phyloP scores from a whole-genome alignment of 2,797 vertebrate species.

The Clarias laeviceps region DNA sequence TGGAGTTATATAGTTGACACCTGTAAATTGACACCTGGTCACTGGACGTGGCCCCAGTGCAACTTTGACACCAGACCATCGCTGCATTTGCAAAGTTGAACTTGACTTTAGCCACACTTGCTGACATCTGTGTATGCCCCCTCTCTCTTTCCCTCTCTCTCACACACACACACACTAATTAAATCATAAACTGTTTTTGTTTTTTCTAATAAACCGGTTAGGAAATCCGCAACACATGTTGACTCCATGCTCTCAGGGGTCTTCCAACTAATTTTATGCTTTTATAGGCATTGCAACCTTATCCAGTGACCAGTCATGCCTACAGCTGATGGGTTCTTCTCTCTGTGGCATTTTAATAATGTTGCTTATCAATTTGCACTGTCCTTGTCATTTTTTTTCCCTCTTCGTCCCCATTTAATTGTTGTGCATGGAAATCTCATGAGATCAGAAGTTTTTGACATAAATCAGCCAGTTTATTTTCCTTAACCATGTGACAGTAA shows the following conservation, averaged over 20 bases:
- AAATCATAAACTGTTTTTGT: not conserved
- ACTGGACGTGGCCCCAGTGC: conserved; percentile 71
- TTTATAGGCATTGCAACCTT: conserved; percentile 69
- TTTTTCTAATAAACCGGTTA: conserved; percentile 1
- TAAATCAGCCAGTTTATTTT: not conserved
- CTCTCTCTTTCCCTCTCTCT: not conserved
- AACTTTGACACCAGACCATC: conserved; percentile 71
- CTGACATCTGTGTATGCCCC: conserved; percentile 17
- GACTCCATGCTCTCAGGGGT: not conserved
- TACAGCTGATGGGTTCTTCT: conserved; percentile 23
- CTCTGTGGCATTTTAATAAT: not conserved
- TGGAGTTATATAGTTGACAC: conserved; percentile 62
- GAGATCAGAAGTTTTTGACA: not conserved
- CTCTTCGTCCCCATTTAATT: not conserved
- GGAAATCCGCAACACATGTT: not conserved
- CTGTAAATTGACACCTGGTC: conserved; percentile 73
- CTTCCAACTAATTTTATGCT: not conserved
- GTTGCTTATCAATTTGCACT: not conserved
- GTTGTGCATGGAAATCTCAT: not conserved
- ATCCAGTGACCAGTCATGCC: conserved; percentile 70
- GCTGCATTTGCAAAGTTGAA: conserved; percentile 62
- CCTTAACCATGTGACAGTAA: not conserved
- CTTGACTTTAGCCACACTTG: conserved; percentile 59
- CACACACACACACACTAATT: not conserved
- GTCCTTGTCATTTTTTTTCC: not conserved